Evolutionary conservation across 2,888 invertebrate genomes (phyloP), one percentile per base, ranked within the genome.

Genomic region (Actias luna): DNA sequence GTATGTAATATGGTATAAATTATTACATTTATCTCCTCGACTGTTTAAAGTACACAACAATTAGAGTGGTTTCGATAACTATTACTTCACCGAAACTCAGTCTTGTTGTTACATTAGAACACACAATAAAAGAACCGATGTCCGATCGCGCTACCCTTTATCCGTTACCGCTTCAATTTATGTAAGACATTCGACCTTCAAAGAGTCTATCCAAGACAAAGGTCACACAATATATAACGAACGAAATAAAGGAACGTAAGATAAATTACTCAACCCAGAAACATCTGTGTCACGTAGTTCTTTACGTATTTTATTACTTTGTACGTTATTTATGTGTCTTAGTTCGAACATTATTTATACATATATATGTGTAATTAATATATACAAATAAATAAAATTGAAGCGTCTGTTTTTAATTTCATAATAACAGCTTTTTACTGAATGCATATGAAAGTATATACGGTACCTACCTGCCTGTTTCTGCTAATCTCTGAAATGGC

Each of bases 211-310:
- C 12, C 55, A n/a, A n/a, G 29, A n/a, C 29, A 25, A 42, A 55
- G 55, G 55, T 55, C 22, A 42, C 46, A 50, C 46, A 12, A 50
- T 50, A 25, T 25, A 25, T 46, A 10, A 58, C 61, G 33, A 58
- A 62, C 39, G 61, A 39, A 57, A 62, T 62, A 42, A 18, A 22
- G 58, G 58, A 18, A 31, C 57, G 22, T 50, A 22, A 62, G 61
- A 62, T 39, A 62, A 62, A 62, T 62, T 27, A 58, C 18, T 33
- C 25, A 25, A 25, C 58, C 31, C 61, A 16, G 42, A 35, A 62
- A 62, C 61, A 62, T 62, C 61, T 62, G 61, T 31, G 61, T 58
- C 61, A 42, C 42, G 22, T 25, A 42, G 8, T 50, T 22, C 25
- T 50, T 22, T 50, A 25, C 12, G 46, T 50, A 25, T 4, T 25